A percentile compares a stretch with the other conserved stretches of the same genome.
Evolutionary conservation across 2,888 invertebrate species (phyloP).

Genomic region (Brassicogethes aeneus): DNA sequence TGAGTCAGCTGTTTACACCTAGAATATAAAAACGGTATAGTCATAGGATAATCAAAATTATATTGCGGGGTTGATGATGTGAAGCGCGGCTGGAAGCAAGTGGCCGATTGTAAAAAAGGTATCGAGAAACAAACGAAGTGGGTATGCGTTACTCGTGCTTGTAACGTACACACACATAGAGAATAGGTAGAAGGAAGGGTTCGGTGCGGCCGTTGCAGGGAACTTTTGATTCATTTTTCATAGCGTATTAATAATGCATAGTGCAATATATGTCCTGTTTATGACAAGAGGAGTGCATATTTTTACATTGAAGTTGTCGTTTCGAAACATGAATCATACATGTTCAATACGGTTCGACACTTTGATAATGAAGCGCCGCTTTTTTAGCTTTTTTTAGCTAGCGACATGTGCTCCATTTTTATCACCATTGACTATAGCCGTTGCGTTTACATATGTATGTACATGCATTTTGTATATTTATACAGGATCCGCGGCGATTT

Average conservation of each 20-base stretch:
- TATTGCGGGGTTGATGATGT: too few species aligned
- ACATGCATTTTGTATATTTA: slow-evolving; percentile 27
- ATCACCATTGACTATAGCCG: slow-evolving; percentile 31
- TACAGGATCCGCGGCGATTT: slow-evolving; percentile 24
- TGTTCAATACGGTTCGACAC: slow-evolving; percentile 42
- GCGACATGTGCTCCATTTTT: slow-evolving; percentile 33
- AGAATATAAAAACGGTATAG: too few species aligned
- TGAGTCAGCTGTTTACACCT: too few species aligned
- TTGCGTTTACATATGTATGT: slow-evolving; percentile 33
- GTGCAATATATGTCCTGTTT: slow-evolving; percentile 40
- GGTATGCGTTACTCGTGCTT: too few species aligned
- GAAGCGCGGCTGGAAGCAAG: too few species aligned
- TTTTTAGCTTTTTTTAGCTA: slow-evolving; percentile 23
- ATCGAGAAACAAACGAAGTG: too few species aligned
- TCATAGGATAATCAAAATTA: too few species aligned
- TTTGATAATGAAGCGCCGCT: slow-evolving; percentile 39
- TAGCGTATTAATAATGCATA: slow-evolving; percentile 40
- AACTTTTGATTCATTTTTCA: slow-evolving; percentile 41
- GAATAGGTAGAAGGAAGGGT: not conserved
- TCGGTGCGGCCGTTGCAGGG: slow-evolving; percentile 5
- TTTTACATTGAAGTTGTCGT: slow-evolving; percentile 41
- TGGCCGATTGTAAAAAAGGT: too few species aligned
- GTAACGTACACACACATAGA: too few species aligned
- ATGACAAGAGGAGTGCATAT: slow-evolving; percentile 41
- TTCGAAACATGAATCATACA: slow-evolving; percentile 40